Conservation (phyloP, 2,797 vertebrate species). For the Paratrypauchen microcephalus region DNA sequence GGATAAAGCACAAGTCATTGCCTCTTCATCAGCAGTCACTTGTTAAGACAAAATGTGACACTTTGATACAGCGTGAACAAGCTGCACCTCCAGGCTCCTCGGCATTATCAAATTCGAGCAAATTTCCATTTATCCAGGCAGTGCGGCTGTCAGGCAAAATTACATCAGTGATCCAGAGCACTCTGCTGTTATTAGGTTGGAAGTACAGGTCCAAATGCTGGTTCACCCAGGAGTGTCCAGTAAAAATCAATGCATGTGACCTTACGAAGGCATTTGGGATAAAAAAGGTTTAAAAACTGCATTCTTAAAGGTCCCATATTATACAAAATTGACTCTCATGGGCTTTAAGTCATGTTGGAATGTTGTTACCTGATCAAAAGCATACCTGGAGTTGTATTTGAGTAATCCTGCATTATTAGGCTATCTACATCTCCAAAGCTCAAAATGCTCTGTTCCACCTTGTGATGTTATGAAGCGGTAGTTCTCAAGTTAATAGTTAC, state of each 20-base stretch:
- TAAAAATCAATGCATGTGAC: slow-evolving; percentile 26
- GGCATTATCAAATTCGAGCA: slow-evolving; percentile 47
- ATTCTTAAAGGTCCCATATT: not conserved
- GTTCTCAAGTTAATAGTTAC: too few relatives aligned
- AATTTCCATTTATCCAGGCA: slow-evolving; percentile 48
- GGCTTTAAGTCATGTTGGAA: too few relatives aligned
- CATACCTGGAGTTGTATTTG: too few relatives aligned
- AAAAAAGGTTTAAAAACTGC: slow-evolving; percentile 1
- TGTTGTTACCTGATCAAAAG: too few relatives aligned
- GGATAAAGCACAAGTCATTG: slow-evolving; percentile 12
- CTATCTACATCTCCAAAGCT: too few relatives aligned
- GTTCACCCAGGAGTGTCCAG: slow-evolving; percentile 36
- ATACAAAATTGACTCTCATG: too few relatives aligned
- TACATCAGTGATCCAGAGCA: slow-evolving; percentile 35
- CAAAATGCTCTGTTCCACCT: too few relatives aligned
- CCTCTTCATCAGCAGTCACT: slow-evolving; percentile 33
- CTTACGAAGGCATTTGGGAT: slow-evolving; percentile 24
- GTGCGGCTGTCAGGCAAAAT: slow-evolving; percentile 40
- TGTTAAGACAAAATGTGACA: slow-evolving; percentile 31
- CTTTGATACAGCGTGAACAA: slow-evolving; percentile 37
- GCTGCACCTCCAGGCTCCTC: slow-evolving; percentile 42
- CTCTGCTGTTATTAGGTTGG: slow-evolving; percentile 49
- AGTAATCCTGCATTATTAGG: too few relatives aligned
- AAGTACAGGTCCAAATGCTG: slow-evolving; percentile 30
- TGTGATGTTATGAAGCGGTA: too few relatives aligned